Base-by-base conservation (phyloP, 2,888 invertebrate species). In the Rotaria magnacalcarata region DNA sequence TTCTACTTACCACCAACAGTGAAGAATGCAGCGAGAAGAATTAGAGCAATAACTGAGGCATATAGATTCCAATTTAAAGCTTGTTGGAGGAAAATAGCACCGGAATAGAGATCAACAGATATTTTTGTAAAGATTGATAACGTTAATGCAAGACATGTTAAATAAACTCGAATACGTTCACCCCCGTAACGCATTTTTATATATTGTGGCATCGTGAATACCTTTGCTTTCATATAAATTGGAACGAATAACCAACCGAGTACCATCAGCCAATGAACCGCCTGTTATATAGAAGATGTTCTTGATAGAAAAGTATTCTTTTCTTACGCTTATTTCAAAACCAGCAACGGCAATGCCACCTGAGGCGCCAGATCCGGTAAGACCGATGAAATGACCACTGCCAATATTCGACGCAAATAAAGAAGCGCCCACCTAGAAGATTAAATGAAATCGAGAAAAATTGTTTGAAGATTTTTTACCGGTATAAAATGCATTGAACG, bases 111-210 rank as follows among this genome's bases (percentile, higher is more conserved):
- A 89, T 92, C 92, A 89, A 92, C 92, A 50, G 92, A 92, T 85
- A 92, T 92, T 89, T 92, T 92, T 14, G 92, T 92, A 89, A 93
- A 92, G 21, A 92, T 91, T 88, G 92, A 92, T 43, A 93, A 89
- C 5, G 93, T 89, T 5, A 93, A 89, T 19, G 93, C 92, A 6
- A 93, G 89, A 21, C 91, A 90, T 11, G 93, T 92, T 84, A 93
- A 90, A 88, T 92, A 93, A 27, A 93, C 89, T n/a, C 92, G 90
- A 86, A 93, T 93, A 85, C 93, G 89, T 88, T 92, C 91, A 21
- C 92, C 92, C 7, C 92, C 92, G 88, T 92, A 92, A 47, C 92
- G 88, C 87, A 91, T 91, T 87, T 91, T 89, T 41, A 93, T 88
- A 88, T 93, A 93, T 89, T 93, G 92, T 0, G 93, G 93, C 92